Evolutionary conservation across 2,797 vertebrate species (phyloP).

Genomic region (Eospalax fontanierii): DNA sequence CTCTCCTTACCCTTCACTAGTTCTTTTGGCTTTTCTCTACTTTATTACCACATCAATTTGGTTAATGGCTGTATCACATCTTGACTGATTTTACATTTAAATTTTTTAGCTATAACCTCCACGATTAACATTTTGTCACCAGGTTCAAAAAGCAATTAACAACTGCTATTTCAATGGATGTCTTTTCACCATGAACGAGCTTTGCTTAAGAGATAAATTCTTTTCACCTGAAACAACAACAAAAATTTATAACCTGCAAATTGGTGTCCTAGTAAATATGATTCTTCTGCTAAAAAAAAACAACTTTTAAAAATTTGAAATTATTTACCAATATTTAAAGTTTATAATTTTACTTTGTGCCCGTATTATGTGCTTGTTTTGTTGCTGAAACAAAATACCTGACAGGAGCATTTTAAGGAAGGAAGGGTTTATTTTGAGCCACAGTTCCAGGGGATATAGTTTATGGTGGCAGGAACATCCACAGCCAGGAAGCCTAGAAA

Average conservation of each 20-base stretch:
- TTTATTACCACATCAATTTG: background rate
- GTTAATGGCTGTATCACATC: background rate
- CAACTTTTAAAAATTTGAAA: background rate
- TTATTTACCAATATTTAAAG: conserved; percentile 20
- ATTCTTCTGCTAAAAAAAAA: conserved; percentile 3
- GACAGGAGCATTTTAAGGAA: background rate
- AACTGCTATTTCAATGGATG: background rate
- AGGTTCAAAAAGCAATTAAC: background rate
- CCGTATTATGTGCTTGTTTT: background rate
- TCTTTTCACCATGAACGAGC: background rate
- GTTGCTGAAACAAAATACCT: background rate
- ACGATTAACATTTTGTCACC: background rate
- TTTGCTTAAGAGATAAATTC: background rate
- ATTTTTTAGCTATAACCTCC: background rate
- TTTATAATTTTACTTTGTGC: background rate
- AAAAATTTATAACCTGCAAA: background rate
- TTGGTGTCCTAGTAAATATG: background rate
- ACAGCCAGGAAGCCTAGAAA: background rate
- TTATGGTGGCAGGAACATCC: background rate
- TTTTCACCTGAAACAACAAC: background rate
- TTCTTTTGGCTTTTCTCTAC: background rate
- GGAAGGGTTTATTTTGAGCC: background rate
- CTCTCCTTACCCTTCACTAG: background rate
- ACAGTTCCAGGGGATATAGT: background rate
- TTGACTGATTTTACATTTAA: background rate